Evolutionary conservation across 2,797 vertebrate genomes (phyloP).

Genomic region (Darevskia mixta): DNA sequence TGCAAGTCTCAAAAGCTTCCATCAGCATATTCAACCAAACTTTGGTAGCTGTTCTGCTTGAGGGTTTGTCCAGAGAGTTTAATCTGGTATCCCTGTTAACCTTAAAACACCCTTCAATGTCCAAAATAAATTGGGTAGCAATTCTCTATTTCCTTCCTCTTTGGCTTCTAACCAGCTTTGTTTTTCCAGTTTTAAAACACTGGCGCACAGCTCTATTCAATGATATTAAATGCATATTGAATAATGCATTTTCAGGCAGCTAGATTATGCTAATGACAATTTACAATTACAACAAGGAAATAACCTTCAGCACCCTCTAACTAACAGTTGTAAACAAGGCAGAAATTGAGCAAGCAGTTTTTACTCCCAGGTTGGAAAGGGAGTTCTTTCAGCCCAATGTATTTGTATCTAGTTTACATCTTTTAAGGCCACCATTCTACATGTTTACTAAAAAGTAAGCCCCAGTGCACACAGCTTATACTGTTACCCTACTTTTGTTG

Average conservation of each 20-base stretch:
- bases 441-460: not conserved
- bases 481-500: not conserved
- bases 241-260: not conserved
- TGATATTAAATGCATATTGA: not conserved
- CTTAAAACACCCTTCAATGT: constrained; percentile 15
- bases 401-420: not conserved
- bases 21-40: constrained; percentile 48
- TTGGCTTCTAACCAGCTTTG: constrained; percentile 22
- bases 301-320: not conserved
- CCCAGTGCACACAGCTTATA: too few species aligned
- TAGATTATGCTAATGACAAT: not conserved
- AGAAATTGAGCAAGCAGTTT: not conserved
- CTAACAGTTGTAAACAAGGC: not conserved
- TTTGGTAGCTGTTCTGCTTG: constrained; percentile 23
- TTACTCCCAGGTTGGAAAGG: not conserved
- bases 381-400: too few species aligned
- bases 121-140: constrained; percentile 61
- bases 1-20: constrained; percentile 30
- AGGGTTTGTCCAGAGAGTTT: constrained; percentile 62
- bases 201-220: not conserved
- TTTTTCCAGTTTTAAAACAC: constrained; percentile 8
- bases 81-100: constrained; percentile 38
- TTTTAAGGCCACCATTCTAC: not conserved
- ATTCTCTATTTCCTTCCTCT: constrained; percentile 61
- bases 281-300: not conserved